Evolutionary conservation across 1,140 invertebrate genomes (phyloP).

Genomic region (Lucilia cuprina): DNA sequence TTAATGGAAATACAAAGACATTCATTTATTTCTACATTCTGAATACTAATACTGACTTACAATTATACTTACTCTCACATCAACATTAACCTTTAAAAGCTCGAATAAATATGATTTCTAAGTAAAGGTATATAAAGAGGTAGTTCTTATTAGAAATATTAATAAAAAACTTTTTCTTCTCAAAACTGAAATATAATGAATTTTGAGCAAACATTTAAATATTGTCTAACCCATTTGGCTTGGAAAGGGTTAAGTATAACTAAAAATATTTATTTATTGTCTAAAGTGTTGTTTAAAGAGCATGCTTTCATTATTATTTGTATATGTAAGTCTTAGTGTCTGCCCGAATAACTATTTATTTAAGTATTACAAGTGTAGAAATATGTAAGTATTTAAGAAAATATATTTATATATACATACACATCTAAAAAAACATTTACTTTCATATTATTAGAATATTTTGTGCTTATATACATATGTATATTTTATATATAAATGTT

Average conservation of each 20-base stretch:
- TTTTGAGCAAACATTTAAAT: too few relatives aligned
- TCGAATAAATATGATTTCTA: too few relatives aligned
- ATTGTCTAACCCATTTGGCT: too few relatives aligned
- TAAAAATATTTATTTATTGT: neutral
- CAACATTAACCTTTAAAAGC: too few relatives aligned
- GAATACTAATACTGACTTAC: neutral
- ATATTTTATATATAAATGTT: too few relatives aligned
- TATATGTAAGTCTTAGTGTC: too few relatives aligned
- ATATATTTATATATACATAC: neutral
- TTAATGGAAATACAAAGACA: constrained; percentile 15
- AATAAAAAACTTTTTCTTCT: too few relatives aligned
- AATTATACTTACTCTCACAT: neutral
- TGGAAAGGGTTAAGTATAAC: neutral
- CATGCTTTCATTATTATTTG: neutral
- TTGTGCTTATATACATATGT: too few relatives aligned
- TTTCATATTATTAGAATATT: constrained; percentile 5
- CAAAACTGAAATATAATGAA: too few relatives aligned
- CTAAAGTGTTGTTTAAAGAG: neutral
- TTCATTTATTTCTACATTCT: neutral
- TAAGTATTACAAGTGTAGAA: neutral
- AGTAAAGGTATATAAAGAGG: too few relatives aligned
- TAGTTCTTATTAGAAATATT: too few relatives aligned
- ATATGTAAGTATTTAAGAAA: neutral
- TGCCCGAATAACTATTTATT: neutral
- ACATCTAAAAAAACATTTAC: neutral